phyloP scores from a whole-genome alignment of 2,113 vertebrate species.

The Cavia porcellus region DNA sequence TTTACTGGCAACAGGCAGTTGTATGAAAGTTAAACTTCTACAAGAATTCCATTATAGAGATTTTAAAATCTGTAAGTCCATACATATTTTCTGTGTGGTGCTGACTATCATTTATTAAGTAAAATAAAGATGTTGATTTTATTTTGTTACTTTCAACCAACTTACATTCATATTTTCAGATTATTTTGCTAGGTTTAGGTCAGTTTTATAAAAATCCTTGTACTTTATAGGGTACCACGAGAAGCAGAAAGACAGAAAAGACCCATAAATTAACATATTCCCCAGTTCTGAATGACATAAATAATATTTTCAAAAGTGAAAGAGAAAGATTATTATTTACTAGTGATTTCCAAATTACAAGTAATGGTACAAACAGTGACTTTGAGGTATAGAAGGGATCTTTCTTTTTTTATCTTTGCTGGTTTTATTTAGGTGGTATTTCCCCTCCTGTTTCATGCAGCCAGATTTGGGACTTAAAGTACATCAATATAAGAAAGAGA shows the following conservation, averaged over 20 bases:
- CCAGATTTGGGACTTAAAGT: neutral
- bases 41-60: neutral
- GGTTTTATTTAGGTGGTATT: neutral
- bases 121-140: neutral
- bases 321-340: neutral
- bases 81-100: neutral
- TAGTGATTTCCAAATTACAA: neutral
- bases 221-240: neutral
- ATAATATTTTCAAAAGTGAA: slow-evolving; percentile 1
- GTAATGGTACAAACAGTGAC: accelerated
- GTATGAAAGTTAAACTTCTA: slow-evolving; percentile 29
- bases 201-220: neutral
- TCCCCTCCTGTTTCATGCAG: accelerated
- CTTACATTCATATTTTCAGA: neutral
- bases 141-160: slow-evolving; percentile 7
- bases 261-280: neutral
- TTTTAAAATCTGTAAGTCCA: slow-evolving; percentile 5
- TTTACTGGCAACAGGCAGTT: slow-evolving; percentile 41
- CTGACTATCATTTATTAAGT: neutral
- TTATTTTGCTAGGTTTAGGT: neutral
- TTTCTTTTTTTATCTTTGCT: neutral
- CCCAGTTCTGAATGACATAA: neutral
- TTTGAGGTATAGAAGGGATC: neutral
- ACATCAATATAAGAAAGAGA: neutral
- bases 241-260: neutral